phyloP scores from a whole-genome alignment of 2,113 vertebrate species.

The Neodon shergylaensis region DNA sequence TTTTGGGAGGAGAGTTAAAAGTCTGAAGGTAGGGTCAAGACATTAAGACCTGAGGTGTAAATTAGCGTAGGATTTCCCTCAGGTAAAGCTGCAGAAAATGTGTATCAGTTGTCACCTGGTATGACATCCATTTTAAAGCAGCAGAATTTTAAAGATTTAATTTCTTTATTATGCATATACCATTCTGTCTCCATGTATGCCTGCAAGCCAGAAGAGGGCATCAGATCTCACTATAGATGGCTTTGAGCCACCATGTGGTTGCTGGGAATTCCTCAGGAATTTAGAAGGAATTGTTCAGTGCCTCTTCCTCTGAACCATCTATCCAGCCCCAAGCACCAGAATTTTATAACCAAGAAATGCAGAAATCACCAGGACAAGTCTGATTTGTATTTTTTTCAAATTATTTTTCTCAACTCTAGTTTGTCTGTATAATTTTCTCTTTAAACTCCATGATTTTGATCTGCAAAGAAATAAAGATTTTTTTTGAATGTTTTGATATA shows the following conservation, averaged over 20 bases:
- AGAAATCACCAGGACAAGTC: neutral
- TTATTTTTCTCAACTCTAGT: neutral
- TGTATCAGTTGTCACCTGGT: neutral
- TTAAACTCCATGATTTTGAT: neutral
- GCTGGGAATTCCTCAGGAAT: no score
- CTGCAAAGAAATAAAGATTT: neutral
- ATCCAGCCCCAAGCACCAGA: neutral
- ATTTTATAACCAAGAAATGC: neutral
- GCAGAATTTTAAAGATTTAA: neutral
- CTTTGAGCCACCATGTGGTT: no score
- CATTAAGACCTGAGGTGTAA: neutral
- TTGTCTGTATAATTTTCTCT: neutral
- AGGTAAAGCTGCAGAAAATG: neutral
- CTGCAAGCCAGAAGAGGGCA: no score
- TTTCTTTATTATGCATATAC: no score
- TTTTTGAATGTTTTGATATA: neutral
- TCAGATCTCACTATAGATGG: no score
- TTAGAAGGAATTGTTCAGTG: no score
- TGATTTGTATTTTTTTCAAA: conserved; percentile 3
- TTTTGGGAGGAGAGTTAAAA: neutral
- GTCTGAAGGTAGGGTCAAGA: neutral
- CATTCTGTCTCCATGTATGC: no score
- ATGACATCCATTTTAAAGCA: neutral
- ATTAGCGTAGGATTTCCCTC: neutral
- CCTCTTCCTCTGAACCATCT: no score